Evolutionary conservation across 1,140 invertebrate species (phyloP).

Genomic region (Drosophila biarmipes): DNA sequence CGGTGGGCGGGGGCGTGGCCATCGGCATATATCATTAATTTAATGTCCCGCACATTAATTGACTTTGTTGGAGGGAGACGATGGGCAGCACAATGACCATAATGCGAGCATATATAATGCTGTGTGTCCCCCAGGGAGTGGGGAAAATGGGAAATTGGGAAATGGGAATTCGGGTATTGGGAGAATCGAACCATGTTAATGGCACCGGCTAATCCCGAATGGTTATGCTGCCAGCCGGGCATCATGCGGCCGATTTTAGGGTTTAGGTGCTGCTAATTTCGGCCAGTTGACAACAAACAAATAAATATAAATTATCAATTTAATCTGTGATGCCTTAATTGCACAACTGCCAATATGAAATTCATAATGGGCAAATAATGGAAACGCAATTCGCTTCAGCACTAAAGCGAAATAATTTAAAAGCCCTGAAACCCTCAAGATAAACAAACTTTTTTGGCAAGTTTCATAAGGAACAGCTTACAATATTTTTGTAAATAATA

Average conservation of each 20-base stretch:
- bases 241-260: constrained; percentile 14
- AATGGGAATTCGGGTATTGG: neutral
- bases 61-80: constrained; percentile 34
- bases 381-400: neutral
- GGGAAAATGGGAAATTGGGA: neutral
- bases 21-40: constrained; percentile 79
- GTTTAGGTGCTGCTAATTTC: neutral
- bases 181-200: constrained; percentile 19
- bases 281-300: neutral
- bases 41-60: constrained; percentile 68
- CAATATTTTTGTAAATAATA: too few relatives aligned
- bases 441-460: too few relatives aligned
- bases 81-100: constrained; percentile 36
- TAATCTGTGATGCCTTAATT: neutral
- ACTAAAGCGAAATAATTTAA: too few relatives aligned
- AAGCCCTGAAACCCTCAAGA: too few relatives aligned
- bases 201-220: constrained; percentile 21
- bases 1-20: constrained; percentile 16
- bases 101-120: constrained; percentile 50
- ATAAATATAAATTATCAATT: constrained; percentile 13
- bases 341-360: neutral
- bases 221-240: constrained; percentile 8
- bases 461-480: too few relatives aligned
- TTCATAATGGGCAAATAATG: constrained; percentile 8
- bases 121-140: neutral